Evolutionary conservation across 2,888 invertebrate genomes (phyloP).

Genomic region (Petrophora chlorosata): DNA sequence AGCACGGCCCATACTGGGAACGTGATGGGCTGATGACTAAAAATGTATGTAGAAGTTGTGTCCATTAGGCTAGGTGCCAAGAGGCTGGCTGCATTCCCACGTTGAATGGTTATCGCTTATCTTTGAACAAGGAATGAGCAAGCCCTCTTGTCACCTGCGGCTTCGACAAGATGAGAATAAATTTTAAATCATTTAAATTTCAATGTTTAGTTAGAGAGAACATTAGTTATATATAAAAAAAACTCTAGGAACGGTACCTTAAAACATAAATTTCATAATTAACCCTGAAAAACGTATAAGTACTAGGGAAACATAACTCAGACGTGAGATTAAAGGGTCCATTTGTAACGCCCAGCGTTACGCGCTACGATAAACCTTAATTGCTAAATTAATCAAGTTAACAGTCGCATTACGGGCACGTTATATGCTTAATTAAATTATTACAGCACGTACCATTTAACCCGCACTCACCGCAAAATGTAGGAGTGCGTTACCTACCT

Average conservation of each 20-base stretch:
- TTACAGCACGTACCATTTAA: constrained; percentile 20
- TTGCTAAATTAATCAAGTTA: constrained; percentile 32
- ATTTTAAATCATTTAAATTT: too few species aligned
- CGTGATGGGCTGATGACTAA: too few species aligned
- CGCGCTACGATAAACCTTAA: constrained; percentile 33
- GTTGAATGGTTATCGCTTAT: too few species aligned
- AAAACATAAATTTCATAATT: background rate
- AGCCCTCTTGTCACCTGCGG: too few species aligned
- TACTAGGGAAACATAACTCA: constrained; percentile 24
- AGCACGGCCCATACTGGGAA: too few species aligned
- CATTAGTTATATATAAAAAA: background rate
- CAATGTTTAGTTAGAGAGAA: background rate
- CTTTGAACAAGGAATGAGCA: too few species aligned
- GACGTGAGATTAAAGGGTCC: constrained; percentile 31
- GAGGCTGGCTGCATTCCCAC: too few species aligned
- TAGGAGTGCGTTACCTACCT: background rate
- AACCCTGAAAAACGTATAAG: constrained; percentile 7
- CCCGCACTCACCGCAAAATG: constrained; percentile 8
- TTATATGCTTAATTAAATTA: constrained; percentile 32
- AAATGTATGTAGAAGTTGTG: too few species aligned
- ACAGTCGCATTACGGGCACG: constrained; percentile 28
- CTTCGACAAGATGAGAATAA: too few species aligned
- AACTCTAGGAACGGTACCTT: too few species aligned
- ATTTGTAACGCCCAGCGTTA: constrained; percentile 21
- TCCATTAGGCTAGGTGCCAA: too few species aligned